These are phyloP conservation scores for Fulmarus glacialis DNA, from an alignment of 2,113 vertebrate species.

Conservation along the genomic window DNA sequence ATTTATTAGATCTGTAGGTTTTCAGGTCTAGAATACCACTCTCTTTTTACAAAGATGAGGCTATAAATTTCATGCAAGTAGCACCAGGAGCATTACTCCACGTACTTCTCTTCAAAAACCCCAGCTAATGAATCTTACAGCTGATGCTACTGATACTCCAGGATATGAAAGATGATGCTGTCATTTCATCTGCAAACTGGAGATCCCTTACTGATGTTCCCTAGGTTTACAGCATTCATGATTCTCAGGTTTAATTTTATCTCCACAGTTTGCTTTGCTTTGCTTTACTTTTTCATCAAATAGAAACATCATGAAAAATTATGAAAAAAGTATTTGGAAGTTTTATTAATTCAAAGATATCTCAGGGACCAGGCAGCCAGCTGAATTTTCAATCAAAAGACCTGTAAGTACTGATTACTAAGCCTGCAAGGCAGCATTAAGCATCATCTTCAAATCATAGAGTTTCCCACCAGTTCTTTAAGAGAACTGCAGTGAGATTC, in stretches of 20 bases:
- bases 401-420: neutral
- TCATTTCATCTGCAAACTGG: neutral
- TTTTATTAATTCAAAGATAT: neutral
- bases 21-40: neutral
- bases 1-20: neutral
- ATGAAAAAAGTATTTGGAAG: neutral
- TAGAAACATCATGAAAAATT: neutral
- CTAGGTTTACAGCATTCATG: neutral
- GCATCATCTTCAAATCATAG: neutral
- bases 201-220: neutral
- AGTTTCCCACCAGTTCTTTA: neutral
- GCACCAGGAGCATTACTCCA: neutral
- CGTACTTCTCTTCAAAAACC: neutral
- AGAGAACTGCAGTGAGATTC: neutral
- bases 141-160: neutral
- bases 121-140: neutral
- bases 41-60: neutral
- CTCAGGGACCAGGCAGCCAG: neutral
- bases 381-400: neutral
- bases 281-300: neutral
- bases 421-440: neutral
- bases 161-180: neutral
- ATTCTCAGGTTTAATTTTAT: neutral
- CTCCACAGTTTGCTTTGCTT: neutral
- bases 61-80: neutral